phyloP scores from a whole-genome alignment of 2,888 invertebrate species.

The Orgyia antiqua region DNA sequence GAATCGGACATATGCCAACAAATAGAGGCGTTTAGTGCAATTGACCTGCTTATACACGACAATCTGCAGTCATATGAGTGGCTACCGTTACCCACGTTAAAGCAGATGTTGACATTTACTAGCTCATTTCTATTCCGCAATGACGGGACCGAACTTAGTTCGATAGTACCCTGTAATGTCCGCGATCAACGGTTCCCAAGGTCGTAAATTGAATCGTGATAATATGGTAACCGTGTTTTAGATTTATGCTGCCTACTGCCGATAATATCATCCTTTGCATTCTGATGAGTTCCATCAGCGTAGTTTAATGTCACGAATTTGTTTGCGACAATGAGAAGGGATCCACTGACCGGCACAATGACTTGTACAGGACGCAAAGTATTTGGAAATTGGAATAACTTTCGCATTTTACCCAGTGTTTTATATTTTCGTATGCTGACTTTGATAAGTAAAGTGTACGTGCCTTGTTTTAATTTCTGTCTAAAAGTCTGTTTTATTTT shows the following conservation, averaged over 20 bases:
- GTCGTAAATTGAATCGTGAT: conserved; percentile 48
- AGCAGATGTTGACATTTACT: conserved; percentile 12
- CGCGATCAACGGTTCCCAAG: conserved; percentile 47
- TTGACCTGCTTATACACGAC: too few species aligned
- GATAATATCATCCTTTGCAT: conserved; percentile 57
- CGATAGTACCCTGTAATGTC: conserved; percentile 30
- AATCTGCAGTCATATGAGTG: neutral
- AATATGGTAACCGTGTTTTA: conserved; percentile 51
- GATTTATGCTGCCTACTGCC: conserved; percentile 41
- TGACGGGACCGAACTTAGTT: conserved; percentile 37
- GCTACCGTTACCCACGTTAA: conserved; percentile 19
- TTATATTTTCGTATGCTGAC: conserved; percentile 20
- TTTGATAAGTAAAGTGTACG: conserved; percentile 8
- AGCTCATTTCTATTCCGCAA: conserved; percentile 42
- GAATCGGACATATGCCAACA: conserved; percentile 8
- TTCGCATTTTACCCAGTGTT: conserved; percentile 18
- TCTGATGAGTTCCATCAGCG: conserved; percentile 36
- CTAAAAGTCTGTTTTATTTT: too few species aligned
- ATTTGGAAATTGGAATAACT: conserved; percentile 30
- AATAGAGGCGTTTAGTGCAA: conserved; percentile 4
- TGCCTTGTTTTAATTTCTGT: conserved; percentile 6
- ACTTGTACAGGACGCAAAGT: conserved; percentile 20
- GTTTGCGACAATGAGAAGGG: conserved; percentile 37
- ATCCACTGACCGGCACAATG: conserved; percentile 24
- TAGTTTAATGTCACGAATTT: conserved; percentile 39